Base-by-base conservation (phyloP, 2,113 vertebrate genomes). In the Pampusana beccarii region DNA sequence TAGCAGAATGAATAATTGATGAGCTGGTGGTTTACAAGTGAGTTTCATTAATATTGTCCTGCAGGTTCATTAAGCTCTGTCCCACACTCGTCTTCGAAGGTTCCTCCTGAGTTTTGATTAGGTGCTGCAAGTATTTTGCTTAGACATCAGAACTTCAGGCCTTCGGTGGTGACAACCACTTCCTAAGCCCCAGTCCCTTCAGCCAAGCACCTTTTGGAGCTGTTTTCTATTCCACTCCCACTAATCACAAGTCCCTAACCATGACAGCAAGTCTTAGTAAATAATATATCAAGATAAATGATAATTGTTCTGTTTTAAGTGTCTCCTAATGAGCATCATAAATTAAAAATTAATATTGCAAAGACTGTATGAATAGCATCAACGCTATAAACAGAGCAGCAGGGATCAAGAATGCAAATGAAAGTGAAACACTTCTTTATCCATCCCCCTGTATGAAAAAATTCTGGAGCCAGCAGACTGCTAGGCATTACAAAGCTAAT, bases 251-350 rank as follows among this genome's bases (percentile, higher is more conserved):
- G 98, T 98, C 98, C 98, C 98, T 98, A 98, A 98, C 97, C 98
- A 98, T 98, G 98, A 99, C 98, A 99, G 98, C 98, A 98, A 99
- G 98, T 98, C 98, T 99, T 99, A 98, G 98, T 99, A 99, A 99
- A 99, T 99, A 99, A 99, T 99, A 99, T 99, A 99, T 99, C 98
- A 99, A 99, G 99, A 99, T 99, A 99, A 99, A 99, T 99, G 99
- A 99, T 99, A 99, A 99, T 99, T 99, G 98, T 98, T 98, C 98
- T 92, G 95, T 98, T 99, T 99, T 99, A 98, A 98, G 96, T 98
- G 97, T 98, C 98, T 98, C 98, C 98, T 99, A 99, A 99, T 99
- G 99, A 99, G 98, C 94, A 97, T 98, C 98, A 99, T 99, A 98
- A 99, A 99, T 99, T 99, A 99, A 98, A 99, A 98, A 98, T 99